Percentiles rank a stretch among this genome's conserved stretches.
Evolutionary conservation across 2,113 vertebrate species (phyloP).

Genomic region (Choloepus hoffmanni): DNA sequence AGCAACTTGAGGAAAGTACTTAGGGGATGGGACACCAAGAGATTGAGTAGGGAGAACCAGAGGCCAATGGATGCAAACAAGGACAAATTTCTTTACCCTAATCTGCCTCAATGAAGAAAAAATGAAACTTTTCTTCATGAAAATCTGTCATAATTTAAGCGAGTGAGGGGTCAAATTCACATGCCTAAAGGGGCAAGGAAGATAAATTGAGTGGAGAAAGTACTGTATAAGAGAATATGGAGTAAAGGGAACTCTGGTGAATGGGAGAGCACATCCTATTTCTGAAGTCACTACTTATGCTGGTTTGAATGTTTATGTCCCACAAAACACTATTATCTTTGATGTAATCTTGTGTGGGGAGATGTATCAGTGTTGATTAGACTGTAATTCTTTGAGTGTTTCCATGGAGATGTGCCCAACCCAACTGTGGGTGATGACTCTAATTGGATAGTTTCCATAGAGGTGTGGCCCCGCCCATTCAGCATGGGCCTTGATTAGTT

Average conservation of each 20-base stretch:
- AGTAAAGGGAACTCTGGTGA: background rate
- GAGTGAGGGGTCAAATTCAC: background rate
- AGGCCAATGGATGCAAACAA: background rate
- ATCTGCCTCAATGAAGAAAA: background rate
- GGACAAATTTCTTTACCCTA: background rate
- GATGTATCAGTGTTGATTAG: too few relatives aligned
- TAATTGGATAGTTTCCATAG: too few relatives aligned
- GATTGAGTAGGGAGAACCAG: background rate
- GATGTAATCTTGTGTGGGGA: too few relatives aligned
- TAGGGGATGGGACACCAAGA: background rate
- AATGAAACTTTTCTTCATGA: background rate
- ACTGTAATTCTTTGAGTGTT: too few relatives aligned
- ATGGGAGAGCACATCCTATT: background rate
- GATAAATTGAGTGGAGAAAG: background rate
- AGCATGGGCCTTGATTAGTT: too few relatives aligned
- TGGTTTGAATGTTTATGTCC: too few relatives aligned
- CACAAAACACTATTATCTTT: too few relatives aligned
- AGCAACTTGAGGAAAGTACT: background rate
- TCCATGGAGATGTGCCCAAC: too few relatives aligned
- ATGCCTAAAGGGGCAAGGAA: background rate
- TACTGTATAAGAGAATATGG: background rate
- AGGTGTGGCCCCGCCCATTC: too few relatives aligned
- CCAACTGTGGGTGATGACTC: too few relatives aligned
- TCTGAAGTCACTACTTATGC: background rate
- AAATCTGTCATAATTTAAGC: background rate